Conservation (phyloP, 2,888 invertebrate species). For the Steromphala cineraria region DNA sequence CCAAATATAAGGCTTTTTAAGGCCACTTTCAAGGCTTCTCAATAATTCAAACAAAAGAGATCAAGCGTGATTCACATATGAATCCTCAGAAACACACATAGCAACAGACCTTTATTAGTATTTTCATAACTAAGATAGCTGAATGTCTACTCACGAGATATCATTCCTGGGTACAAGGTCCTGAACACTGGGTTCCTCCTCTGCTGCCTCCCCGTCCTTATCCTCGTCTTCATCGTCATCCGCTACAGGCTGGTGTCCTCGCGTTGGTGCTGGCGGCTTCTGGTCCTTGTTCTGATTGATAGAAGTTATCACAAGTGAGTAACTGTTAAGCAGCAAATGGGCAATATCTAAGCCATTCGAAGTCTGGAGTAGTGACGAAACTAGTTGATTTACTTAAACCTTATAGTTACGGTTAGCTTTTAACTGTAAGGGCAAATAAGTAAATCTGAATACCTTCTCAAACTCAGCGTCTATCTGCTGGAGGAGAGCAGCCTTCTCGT, state of each 20-base stretch:
- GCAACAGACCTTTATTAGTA: background rate
- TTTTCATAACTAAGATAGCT: background rate
- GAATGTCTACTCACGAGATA: slow-evolving; percentile 33
- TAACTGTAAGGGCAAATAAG: background rate
- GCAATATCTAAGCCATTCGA: too few species aligned
- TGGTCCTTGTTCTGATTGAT: slow-evolving; percentile 78
- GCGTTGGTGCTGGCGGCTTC: slow-evolving; percentile 84
- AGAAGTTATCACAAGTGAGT: too few species aligned
- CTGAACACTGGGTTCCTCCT: slow-evolving; percentile 77
- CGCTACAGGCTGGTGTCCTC: slow-evolving; percentile 77
- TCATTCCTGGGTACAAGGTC: slow-evolving; percentile 82
- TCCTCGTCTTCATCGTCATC: slow-evolving; percentile 76
- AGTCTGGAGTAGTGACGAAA: background rate
- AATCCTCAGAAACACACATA: too few species aligned
- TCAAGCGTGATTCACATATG: too few species aligned
- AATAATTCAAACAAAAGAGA: too few species aligned
- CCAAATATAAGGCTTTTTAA: too few species aligned
- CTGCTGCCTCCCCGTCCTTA: slow-evolving; percentile 74
- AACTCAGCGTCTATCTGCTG: slow-evolving; percentile 91
- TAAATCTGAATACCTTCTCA: slow-evolving; percentile 80
- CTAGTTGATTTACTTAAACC: too few species aligned
- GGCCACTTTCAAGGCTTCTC: too few species aligned
- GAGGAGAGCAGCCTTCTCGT: slow-evolving; percentile 88
- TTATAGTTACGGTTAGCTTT: too few species aligned
- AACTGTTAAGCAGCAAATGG: too few species aligned